Base-by-base conservation (phyloP, 1,140 invertebrate species). In the Lasioglossum albipes region DNA sequence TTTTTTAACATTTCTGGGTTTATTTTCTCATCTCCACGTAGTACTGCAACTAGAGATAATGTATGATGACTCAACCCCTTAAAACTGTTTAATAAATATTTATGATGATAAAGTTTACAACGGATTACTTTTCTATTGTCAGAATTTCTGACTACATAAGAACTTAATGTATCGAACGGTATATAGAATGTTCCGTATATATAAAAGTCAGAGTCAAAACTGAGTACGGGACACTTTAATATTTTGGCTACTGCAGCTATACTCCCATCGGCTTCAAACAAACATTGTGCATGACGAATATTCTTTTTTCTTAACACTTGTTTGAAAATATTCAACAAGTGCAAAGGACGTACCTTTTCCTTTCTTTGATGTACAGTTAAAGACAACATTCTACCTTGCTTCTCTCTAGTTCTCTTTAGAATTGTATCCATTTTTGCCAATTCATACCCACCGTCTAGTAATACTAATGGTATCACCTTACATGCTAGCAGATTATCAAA, bases 131-230 rank as follows among this genome's bases (percentile, higher is more conserved):
- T 70, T 0, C 76, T 85, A 31, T 66, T 73, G 2, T 75, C 85
- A 13, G 67, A 70, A 78, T 79, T 87, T 75, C 67, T 78, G 2
- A 83, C 45, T 49, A 91, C 42, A 65, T 87, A 64, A 22, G 83
- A 88, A 54, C 95, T 94, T 1, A 97, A 89, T 62, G 95, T 96
- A 72, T 95, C 94, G 69, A 97, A 95, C 0, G 97, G 96, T 79
- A 98, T 96, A 88, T 97, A 98, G 5, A 95, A 89, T 1, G 97
- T 94, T 92, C 97, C 96, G 91, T 96, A 97, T 72, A 98, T 96
- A 90, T 96, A 98, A 94, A 98, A 99, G 94, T 98, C 98, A 2
- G 97, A 98, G 91, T 99, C 98, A 84, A 96, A 96, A 89, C 97
- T 98, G 0, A 99, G 87, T 16, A 98, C 95, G 5, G 97, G 97